phyloP scores from a whole-genome alignment of 2,797 vertebrate genomes.

The Cuniculus paca region DNA sequence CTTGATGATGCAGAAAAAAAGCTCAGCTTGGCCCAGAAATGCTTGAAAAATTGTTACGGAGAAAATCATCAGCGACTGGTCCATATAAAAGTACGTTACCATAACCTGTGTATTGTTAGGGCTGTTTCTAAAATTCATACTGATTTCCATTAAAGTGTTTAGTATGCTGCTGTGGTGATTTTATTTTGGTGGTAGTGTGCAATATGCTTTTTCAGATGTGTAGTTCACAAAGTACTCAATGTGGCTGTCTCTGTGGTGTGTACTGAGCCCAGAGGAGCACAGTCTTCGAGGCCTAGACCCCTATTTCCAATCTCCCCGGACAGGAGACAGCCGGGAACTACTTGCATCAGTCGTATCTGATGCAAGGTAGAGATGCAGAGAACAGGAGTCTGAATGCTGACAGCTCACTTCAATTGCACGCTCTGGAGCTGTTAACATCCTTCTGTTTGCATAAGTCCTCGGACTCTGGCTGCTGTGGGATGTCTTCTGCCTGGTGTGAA shows the following conservation, averaged over 20 bases:
- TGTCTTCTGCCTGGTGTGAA: background rate
- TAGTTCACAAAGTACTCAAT: background rate
- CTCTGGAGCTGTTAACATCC: background rate
- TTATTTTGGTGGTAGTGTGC: background rate
- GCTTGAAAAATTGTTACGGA: conserved; percentile 95
- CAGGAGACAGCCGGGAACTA: background rate
- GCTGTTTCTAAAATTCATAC: background rate
- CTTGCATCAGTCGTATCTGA: background rate
- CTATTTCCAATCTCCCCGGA: background rate
- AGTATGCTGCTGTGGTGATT: background rate
- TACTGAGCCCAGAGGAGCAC: background rate
- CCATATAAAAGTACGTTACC: conserved; percentile 93
- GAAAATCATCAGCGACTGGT: conserved; percentile 93
- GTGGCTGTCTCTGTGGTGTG: background rate
- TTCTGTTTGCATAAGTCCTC: background rate
- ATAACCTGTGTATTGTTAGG: background rate
- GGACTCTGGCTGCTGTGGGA: background rate
- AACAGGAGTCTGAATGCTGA: background rate
- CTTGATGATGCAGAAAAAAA: conserved; percentile 93
- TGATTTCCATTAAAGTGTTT: background rate
- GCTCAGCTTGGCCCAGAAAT: conserved; percentile 92
- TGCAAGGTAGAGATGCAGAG: background rate
- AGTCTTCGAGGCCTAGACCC: background rate
- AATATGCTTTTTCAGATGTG: background rate
- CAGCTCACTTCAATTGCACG: background rate